phyloP scores from a whole-genome alignment of 2,113 vertebrate genomes.

The Nesospiza acunhae region DNA sequence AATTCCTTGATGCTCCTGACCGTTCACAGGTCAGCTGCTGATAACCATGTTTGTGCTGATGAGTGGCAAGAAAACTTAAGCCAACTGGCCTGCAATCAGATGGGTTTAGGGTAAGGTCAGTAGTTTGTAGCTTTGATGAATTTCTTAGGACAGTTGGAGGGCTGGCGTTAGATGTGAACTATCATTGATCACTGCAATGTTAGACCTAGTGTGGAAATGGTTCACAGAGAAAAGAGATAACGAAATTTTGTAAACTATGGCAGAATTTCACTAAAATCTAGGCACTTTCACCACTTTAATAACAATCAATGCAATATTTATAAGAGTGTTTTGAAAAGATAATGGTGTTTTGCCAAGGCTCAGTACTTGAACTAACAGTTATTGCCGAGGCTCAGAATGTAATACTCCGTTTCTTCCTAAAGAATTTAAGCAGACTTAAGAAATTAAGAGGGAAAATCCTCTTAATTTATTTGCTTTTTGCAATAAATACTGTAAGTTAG shows the following conservation, averaged over 20 bases:
- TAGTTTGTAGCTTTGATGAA: constrained; percentile 78
- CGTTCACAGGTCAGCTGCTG: constrained; percentile 81
- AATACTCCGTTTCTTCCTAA: not conserved
- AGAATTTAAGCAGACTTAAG: not conserved
- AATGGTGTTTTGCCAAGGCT: not conserved
- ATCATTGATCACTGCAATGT: not conserved
- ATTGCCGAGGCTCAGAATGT: not conserved
- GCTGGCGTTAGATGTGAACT: not conserved
- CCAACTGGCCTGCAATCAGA: constrained; percentile 88
- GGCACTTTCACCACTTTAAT: not conserved
- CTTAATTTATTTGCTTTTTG: not conserved
- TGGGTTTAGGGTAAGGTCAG: constrained; percentile 97
- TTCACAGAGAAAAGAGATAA: not conserved
- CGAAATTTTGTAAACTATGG: not conserved
- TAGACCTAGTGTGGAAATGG: not conserved
- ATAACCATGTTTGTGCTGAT: constrained; percentile 89
- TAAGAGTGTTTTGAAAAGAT: not conserved
- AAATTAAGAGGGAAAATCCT: not conserved
- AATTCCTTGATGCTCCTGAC: constrained; percentile 78
- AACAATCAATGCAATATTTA: too few species aligned
- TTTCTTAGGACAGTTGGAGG: constrained; percentile 30
- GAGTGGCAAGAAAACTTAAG: constrained; percentile 88
- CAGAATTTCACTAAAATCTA: not conserved
- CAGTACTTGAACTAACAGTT: not conserved
- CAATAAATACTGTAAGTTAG: not conserved